Evolutionary conservation across 2,888 invertebrate species (phyloP), one percentile per base, ranked within the genome.

Genomic region (Xiphydria camelus): DNA sequence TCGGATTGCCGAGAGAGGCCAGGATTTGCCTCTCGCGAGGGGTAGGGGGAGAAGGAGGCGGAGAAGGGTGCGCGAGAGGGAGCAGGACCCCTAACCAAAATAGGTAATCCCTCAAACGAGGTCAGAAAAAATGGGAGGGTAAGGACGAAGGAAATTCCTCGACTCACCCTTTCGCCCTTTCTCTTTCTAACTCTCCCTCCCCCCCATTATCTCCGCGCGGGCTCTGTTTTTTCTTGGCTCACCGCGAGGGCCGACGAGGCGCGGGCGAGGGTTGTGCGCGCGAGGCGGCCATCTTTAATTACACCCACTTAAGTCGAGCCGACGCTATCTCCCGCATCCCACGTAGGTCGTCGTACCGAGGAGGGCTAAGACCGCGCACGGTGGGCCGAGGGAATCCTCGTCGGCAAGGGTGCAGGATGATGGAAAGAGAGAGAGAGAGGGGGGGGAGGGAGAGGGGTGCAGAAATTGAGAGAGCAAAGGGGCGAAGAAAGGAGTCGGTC

Each of bases 231-330:
- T 29, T 29, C 14, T 7, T 22, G 22, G 26, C 29, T 12, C 29
- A 14, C 15, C 29, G 15, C 29, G 29, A 29, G 29, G 14, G 15
- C 12, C 12, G 4, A n/a, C n/a, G n/a, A n/a, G n/a, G n/a, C n/a
- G n/a, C n/a, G n/a, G n/a, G n/a, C n/a, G n/a, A n/a, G n/a, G n/a
- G n/a, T n/a, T n/a, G n/a, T n/a, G 29, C 29, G 14, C 12, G 15
- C 14, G 6, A 9, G 10, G 23, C 41, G 41, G 55, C 62, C 59
- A 66, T 66, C 61, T 64, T 68, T 64, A 67, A 70, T 68, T 68
- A 64, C 61, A 55, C 53, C 53, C 61, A 62, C 64, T 67, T 56
- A 59, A 66, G 60, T 59, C 53, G 50, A 51, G 45, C 48, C 43
- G 35, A 43, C 47, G 44, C 46, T 36, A 43, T 38, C 45, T 14